Evolutionary conservation across 2,113 vertebrate species (phyloP).

Genomic region (Oxyruncus cristatus): DNA sequence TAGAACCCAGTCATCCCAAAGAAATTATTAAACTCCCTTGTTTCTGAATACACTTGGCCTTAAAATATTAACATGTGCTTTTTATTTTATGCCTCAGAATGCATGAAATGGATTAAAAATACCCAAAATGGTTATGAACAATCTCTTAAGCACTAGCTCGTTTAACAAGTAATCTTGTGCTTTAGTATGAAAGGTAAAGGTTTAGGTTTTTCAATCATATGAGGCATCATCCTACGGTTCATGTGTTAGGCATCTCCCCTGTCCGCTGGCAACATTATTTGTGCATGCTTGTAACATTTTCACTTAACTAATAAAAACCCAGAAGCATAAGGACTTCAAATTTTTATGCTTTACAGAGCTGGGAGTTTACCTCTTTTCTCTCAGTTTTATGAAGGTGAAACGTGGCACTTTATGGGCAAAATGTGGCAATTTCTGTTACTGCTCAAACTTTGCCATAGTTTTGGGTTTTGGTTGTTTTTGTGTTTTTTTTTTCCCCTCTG

Average conservation of each 20-base stretch:
- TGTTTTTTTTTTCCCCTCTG: not conserved
- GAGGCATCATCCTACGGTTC: not conserved
- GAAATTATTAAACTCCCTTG: not conserved
- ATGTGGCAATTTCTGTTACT: not conserved
- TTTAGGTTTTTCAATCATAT: not conserved
- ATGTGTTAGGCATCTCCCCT: not conserved
- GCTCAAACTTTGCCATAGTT: conserved; percentile 11
- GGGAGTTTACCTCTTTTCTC: conserved; percentile 8
- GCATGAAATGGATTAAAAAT: conserved; percentile 14
- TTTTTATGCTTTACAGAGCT: not conserved
- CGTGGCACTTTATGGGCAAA: not conserved
- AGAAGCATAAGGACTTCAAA: not conserved
- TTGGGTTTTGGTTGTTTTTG: too few relatives aligned
- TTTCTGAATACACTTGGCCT: conserved; percentile 4
- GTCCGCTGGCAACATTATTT: not conserved
- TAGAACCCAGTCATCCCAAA: conserved; percentile 16
- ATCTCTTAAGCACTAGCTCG: not conserved
- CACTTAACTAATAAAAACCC: not conserved
- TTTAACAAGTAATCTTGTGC: not conserved
- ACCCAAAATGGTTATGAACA: conserved; percentile 28
- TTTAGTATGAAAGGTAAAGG: conserved; percentile 1
- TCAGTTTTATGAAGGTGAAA: conserved; percentile 2
- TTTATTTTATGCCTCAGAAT: conserved; percentile 40
- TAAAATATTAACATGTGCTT: conserved; percentile 42
- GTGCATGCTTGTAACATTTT: not conserved